These are phyloP conservation scores for Cephalotes varians DNA, from an alignment of 2,888 invertebrate species.

Conservation along the genomic window DNA sequence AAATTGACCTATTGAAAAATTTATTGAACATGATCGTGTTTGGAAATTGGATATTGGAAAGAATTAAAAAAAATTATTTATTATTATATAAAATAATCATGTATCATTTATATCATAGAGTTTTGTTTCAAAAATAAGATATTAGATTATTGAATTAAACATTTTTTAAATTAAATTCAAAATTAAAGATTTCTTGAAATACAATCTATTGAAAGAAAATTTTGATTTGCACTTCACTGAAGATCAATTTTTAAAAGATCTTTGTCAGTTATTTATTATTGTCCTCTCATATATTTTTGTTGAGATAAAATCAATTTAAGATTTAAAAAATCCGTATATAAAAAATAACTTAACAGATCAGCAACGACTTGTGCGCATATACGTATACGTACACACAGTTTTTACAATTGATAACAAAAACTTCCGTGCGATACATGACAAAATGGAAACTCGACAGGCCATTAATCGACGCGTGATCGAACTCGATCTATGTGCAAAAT, in stretches of 20 bases:
- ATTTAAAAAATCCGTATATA: not conserved
- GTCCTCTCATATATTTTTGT: not conserved
- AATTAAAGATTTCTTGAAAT: not conserved
- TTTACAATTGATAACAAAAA: constrained; percentile 36
- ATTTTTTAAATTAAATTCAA: not conserved
- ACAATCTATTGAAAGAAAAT: not conserved
- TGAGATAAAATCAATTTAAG: not conserved
- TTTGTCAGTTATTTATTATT: not conserved
- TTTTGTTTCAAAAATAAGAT: not conserved
- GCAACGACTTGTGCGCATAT: not conserved
- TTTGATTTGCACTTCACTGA: not conserved
- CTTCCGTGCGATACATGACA: constrained; percentile 1
- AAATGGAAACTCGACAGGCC: constrained; percentile 26
- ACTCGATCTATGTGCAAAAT: constrained; percentile 39
- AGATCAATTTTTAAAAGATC: not conserved
- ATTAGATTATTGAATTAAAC: not conserved
- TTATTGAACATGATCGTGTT: not conserved
- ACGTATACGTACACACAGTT: not conserved
- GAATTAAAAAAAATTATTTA: not conserved
- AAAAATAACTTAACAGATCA: not conserved
- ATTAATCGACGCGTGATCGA: constrained; percentile 38
- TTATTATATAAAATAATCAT: too few species aligned
- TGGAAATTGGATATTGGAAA: not conserved
- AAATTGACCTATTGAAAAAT: not conserved
- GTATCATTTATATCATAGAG: not conserved